Percentiles rank a stretch among this genome's conserved stretches.
Evolutionary conservation across 2,113 vertebrate species (phyloP).

Genomic region (Engraulis encrasicolus): DNA sequence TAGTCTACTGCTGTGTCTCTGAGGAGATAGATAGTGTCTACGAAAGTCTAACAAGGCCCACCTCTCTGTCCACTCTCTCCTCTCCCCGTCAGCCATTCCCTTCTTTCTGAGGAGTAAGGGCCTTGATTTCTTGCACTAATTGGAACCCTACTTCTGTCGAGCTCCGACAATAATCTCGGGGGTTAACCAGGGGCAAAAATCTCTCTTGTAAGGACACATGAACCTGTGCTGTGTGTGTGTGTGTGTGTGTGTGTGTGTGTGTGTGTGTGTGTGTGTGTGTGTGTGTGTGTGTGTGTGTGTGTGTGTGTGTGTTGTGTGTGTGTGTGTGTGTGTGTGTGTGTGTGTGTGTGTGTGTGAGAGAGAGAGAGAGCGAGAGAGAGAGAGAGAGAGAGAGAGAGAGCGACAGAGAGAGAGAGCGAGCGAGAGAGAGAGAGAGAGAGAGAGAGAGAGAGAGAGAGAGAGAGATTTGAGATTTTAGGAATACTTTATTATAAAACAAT

Average conservation of each 20-base stretch:
- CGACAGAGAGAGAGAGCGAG: too few relatives aligned
- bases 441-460: too few relatives aligned
- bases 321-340: slow-evolving; percentile 1
- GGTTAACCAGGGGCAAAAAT: slow-evolving; percentile 53
- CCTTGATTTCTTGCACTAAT: slow-evolving; percentile 64
- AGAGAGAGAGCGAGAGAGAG: neutral
- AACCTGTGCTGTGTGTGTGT: neutral
- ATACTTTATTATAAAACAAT: too few relatives aligned
- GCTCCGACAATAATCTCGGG: slow-evolving; percentile 53
- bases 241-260: neutral
- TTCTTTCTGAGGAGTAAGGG: slow-evolving; percentile 43
- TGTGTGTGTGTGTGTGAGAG: slow-evolving; percentile 33
- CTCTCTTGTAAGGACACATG: neutral
- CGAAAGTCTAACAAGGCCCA: slow-evolving; percentile 53
- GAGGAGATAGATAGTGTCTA: slow-evolving; percentile 47
- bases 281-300: neutral
- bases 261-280: slow-evolving; percentile 20
- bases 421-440: too few relatives aligned
- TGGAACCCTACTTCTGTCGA: slow-evolving; percentile 61
- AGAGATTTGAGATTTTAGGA: too few relatives aligned
- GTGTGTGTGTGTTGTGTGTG: neutral
- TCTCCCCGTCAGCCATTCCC: slow-evolving; percentile 28
- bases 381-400: too few relatives aligned
- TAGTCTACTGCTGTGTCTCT: slow-evolving; percentile 41
- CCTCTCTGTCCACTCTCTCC: slow-evolving; percentile 34